phyloP scores from a whole-genome alignment of 1,140 invertebrate genomes.

The Drosophila pallidifrons region DNA sequence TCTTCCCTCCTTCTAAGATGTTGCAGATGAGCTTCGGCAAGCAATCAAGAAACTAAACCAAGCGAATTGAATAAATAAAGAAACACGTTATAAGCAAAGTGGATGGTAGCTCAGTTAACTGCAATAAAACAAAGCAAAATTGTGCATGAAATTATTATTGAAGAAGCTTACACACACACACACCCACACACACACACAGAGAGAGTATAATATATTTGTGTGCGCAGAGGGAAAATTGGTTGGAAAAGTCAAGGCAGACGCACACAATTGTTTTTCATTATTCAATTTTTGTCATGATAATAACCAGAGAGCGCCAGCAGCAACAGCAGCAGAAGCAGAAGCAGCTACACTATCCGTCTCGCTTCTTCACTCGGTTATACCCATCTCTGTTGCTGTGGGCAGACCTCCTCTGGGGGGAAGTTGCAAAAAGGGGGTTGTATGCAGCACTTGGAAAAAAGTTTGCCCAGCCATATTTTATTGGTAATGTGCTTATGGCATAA shows the following conservation, averaged over 20 bases:
- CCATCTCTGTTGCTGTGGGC: conserved; percentile 20
- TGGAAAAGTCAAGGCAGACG: conserved; percentile 55
- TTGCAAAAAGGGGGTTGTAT: not conserved
- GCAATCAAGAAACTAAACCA: conserved; percentile 81
- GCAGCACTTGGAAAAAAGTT: conserved; percentile 65
- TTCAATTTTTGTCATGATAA: conserved; percentile 78
- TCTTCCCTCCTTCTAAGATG: not conserved
- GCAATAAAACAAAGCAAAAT: conserved; percentile 80
- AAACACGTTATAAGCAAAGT: conserved; percentile 56
- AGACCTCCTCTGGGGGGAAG: conserved; percentile 22
- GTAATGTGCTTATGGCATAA: conserved; percentile 84
- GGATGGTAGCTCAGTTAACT: not conserved
- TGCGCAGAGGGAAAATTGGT: conserved; percentile 21
- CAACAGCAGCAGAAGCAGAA: conserved; percentile 16
- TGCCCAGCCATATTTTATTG: conserved; percentile 81
- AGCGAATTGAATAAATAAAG: conserved; percentile 81
- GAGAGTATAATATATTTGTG: conserved; percentile 1
- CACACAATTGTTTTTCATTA: conserved; percentile 84
- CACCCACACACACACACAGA: not conserved
- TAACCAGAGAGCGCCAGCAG: conserved; percentile 43
- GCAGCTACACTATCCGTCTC: conserved; percentile 46
- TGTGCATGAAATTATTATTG: conserved; percentile 78
- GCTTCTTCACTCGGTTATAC: conserved; percentile 14
- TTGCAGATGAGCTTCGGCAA: conserved; percentile 41
- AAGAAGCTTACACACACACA: conserved; percentile 11